These are phyloP conservation scores for Penaeus vannamei DNA, from an alignment of 1,140 invertebrate species.

Conservation along the genomic window DNA sequence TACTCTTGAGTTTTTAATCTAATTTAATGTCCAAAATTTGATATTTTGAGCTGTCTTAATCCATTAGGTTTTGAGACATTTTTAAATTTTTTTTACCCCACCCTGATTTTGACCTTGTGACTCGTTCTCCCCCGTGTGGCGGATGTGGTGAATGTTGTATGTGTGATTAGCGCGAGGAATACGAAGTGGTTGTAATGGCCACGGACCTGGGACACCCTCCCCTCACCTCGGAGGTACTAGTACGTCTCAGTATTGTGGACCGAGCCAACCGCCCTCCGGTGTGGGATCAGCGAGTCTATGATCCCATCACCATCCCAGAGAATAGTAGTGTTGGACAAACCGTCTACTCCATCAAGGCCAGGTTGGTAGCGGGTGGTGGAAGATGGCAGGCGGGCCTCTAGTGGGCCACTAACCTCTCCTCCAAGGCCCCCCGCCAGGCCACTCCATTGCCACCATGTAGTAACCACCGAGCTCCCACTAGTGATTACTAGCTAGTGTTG, in stretches of 20 bases:
- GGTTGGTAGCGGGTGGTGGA: slow-evolving; percentile 80
- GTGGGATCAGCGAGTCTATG: slow-evolving; percentile 93
- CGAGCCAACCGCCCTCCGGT: slow-evolving; percentile 97
- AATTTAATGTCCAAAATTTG: slow-evolving; percentile 52
- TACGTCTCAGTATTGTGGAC: slow-evolving; percentile 97
- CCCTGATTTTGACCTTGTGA: slow-evolving; percentile 65
- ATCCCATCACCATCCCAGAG: slow-evolving; percentile 96
- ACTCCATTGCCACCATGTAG: slow-evolving; percentile 58
- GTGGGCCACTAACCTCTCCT: slow-evolving; percentile 59
- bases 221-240: slow-evolving; percentile 93
- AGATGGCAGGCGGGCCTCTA: slow-evolving; percentile 53
- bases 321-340: slow-evolving; percentile 97
- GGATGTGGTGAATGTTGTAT: slow-evolving; percentile 64
- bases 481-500: slow-evolving; percentile 61
- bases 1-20: slow-evolving; percentile 52
- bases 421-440: slow-evolving; percentile 45
- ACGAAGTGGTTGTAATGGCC: slow-evolving; percentile 92
- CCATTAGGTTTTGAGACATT: slow-evolving; percentile 57
- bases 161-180: slow-evolving; percentile 86
- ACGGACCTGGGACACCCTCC: slow-evolving; percentile 87
- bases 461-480: slow-evolving; percentile 63
- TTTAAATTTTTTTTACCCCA: slow-evolving; percentile 46
- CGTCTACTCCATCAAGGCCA: slow-evolving; percentile 96
- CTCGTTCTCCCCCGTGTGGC: slow-evolving; percentile 62
- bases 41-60: slow-evolving; percentile 56